Evolutionary conservation across 1,140 invertebrate species (phyloP).

Genomic region (Drosophila ogumai): DNA sequence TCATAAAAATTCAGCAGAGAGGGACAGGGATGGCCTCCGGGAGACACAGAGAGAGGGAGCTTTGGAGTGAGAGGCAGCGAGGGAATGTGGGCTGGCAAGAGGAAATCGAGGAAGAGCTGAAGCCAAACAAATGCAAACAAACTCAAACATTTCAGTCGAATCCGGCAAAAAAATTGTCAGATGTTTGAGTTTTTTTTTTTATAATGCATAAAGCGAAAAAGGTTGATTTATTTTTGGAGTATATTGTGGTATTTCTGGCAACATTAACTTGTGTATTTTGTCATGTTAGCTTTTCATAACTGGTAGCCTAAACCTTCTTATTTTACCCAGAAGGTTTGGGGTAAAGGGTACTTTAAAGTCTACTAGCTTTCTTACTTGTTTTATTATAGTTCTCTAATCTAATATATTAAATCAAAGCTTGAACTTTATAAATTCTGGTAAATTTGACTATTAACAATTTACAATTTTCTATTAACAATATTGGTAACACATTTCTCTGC

Average conservation of each 20-base stretch:
- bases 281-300: too few relatives aligned
- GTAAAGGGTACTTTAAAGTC: background rate
- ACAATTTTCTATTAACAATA: background rate
- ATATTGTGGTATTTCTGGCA: background rate
- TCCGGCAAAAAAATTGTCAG: slow-evolving; percentile 15
- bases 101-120: slow-evolving; percentile 31
- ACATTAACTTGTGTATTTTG: background rate
- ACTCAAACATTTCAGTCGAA: slow-evolving; percentile 33
- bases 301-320: too few relatives aligned
- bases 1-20: slow-evolving; percentile 59
- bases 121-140: slow-evolving; percentile 77
- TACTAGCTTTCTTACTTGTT: background rate
- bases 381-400: background rate
- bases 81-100: slow-evolving; percentile 9
- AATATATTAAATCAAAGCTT: background rate
- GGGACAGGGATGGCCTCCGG: slow-evolving; percentile 18
- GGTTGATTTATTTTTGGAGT: background rate
- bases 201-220: slow-evolving; percentile 3
- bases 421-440: background rate
- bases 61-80: slow-evolving; percentile 1
- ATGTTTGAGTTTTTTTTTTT: slow-evolving; percentile 10
- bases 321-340: too few relatives aligned
- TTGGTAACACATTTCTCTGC: background rate
- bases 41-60: background rate
- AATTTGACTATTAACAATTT: background rate